Percentiles rank a stretch among this genome's conserved stretches.
phyloP scores from a whole-genome alignment of 2,113 vertebrate species.

The Hippocampus barbouri region DNA sequence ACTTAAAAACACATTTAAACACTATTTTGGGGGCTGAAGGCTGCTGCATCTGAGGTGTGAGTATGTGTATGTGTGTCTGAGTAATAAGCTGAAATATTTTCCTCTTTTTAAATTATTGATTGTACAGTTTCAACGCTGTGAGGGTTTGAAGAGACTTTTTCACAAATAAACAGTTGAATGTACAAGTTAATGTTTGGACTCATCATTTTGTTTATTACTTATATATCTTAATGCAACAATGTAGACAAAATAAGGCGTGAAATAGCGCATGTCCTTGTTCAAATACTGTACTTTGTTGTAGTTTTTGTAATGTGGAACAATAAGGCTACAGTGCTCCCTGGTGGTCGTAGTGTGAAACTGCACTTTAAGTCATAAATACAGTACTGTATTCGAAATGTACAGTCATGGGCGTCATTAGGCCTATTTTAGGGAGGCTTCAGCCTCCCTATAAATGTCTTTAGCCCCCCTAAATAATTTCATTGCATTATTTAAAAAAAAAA shows the following conservation, averaged over 20 bases:
- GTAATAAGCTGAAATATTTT: conserved; percentile 30
- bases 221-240: background rate
- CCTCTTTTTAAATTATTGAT: conserved; percentile 68
- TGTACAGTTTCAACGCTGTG: conserved; percentile 57
- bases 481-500: too few species aligned
- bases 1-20: conserved; percentile 35
- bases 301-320: background rate
- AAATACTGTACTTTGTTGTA: background rate
- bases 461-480: too few species aligned
- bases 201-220: background rate
- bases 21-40: conserved; percentile 50
- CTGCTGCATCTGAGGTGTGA: conserved; percentile 36
- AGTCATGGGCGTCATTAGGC: too few species aligned
- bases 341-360: background rate
- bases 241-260: background rate
- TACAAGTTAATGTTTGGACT: conserved; percentile 14
- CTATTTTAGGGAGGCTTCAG: too few species aligned
- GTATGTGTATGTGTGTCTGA: background rate
- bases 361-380: background rate
- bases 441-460: too few species aligned
- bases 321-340: background rate
- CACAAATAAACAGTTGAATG: conserved; percentile 68
- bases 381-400: background rate
- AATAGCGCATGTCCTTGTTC: background rate
- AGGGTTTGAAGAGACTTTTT: conserved; percentile 57